Evolutionary conservation across 2,888 invertebrate genomes (phyloP).

Genomic region (Pheosia tremula): DNA sequence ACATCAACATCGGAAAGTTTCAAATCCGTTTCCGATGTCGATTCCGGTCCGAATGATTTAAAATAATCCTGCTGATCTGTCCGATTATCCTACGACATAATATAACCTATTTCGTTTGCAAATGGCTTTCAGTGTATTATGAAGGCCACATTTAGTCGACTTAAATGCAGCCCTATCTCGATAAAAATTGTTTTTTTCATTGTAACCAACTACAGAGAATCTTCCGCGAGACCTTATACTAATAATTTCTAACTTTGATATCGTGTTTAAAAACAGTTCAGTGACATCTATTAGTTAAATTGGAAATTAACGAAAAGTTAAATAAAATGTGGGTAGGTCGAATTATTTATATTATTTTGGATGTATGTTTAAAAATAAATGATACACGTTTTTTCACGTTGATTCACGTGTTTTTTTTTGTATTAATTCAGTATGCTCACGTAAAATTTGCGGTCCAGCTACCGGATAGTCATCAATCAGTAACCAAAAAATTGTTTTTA

Average conservation of each 20-base stretch:
- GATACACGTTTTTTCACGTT: too few species aligned
- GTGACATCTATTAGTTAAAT: constrained; percentile 12
- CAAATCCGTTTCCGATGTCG: too few species aligned
- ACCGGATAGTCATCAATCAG: too few species aligned
- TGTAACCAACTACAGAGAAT: constrained; percentile 11
- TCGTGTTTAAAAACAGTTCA: constrained; percentile 5
- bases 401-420: too few species aligned
- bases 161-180: constrained; percentile 13
- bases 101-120: background rate
- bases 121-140: background rate
- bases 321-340: constrained; percentile 3
- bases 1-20: too few species aligned
- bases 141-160: constrained; percentile 18
- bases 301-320: background rate
- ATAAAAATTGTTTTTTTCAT: constrained; percentile 10
- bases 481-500: too few species aligned
- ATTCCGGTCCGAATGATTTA: too few species aligned
- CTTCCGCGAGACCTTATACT: background rate
- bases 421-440: too few species aligned
- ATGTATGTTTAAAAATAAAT: too few species aligned
- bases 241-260: constrained; percentile 5
- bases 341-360: background rate
- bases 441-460: too few species aligned
- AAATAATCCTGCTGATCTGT: too few species aligned
- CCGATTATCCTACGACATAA: too few species aligned